These are phyloP conservation scores for Eumerus sabulonum DNA, from an alignment of 2,888 invertebrate genomes.

Conservation along the genomic window DNA sequence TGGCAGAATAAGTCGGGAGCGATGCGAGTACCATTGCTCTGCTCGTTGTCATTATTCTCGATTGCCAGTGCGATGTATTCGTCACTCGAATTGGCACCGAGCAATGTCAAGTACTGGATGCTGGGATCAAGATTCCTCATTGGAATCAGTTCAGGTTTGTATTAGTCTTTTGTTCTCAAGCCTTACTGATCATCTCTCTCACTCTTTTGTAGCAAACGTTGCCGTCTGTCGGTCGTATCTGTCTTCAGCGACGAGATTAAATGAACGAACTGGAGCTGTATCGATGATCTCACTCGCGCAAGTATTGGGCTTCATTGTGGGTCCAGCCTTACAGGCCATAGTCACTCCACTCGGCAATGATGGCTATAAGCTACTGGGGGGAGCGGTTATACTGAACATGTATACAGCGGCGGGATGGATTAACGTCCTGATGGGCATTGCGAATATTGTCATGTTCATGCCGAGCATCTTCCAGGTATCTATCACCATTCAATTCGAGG, in stretches of 20 bases:
- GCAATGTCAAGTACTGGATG: slow-evolving; percentile 86
- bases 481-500: too few species aligned
- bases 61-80: slow-evolving; percentile 87
- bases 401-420: slow-evolving; percentile 93
- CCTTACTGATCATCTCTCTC: neutral
- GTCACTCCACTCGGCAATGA: slow-evolving; percentile 88
- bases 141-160: slow-evolving; percentile 89
- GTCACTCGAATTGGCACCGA: slow-evolving; percentile 84
- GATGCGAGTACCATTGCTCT: slow-evolving; percentile 85
- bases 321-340: slow-evolving; percentile 89
- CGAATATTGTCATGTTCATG: slow-evolving; percentile 87
- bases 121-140: slow-evolving; percentile 87
- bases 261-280: slow-evolving; percentile 90
- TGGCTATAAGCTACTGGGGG: slow-evolving; percentile 81
- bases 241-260: slow-evolving; percentile 89
- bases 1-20: slow-evolving; percentile 89
- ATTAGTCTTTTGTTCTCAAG: neutral
- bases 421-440: slow-evolving; percentile 86
- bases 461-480: slow-evolving; percentile 85
- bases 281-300: slow-evolving; percentile 91
- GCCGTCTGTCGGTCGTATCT: slow-evolving; percentile 91
- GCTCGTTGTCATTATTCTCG: slow-evolving; percentile 86
- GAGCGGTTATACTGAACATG: slow-evolving; percentile 87
- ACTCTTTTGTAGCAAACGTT: slow-evolving; percentile 84
- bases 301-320: slow-evolving; percentile 91